Evolutionary conservation across 2,797 vertebrate genomes (phyloP), one percentile per base, ranked within the genome.

Genomic region (Sebastolobus alascanus): DNA sequence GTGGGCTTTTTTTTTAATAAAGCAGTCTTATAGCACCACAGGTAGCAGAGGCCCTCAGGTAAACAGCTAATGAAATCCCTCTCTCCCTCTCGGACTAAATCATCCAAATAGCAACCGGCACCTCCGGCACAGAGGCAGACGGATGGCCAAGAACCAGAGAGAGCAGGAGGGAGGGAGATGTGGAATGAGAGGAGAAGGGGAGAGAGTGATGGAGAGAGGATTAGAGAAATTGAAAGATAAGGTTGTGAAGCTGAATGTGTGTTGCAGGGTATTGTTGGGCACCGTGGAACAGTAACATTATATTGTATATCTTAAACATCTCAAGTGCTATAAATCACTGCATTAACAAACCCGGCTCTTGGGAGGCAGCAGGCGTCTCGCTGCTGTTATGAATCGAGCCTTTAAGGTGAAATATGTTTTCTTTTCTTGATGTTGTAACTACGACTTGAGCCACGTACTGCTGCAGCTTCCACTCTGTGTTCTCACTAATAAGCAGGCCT

Each of bases 31-130:
- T 59, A 88, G 82, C 91, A 86, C 90, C 80, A 83, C 87, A 86
- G 89, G 91, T 92, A 91, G 86, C 91, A 92, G 80, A 91, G 90
- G 93, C 92, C 93, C 90, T 86, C 86, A 92, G 93, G 93, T 94
- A 94, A 94, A 94, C 94, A 94, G 92, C 93, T 94, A 94, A 95
- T 95, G 94, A 94, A 96, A 95, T 95, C 94, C 93, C 93, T 90
- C 73, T 89, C 77, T 93, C 90, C 92, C 91, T 88, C 84, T 90
- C 31, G 31, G 89, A 91, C 92, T 93, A 92, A 94, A 93, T 95
- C 92, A 95, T 95, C 94, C 94, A 94, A 96, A 95, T 93, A 95
- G 93, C 91, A 92, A 90, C 73, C 75, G 73, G 91, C 88, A 93
- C 92, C 93, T 93, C 84, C 27, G 91, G 92, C 92, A 68, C 92